Conservation (phyloP, 1,140 invertebrate species). For the Drosophila navojoa region DNA sequence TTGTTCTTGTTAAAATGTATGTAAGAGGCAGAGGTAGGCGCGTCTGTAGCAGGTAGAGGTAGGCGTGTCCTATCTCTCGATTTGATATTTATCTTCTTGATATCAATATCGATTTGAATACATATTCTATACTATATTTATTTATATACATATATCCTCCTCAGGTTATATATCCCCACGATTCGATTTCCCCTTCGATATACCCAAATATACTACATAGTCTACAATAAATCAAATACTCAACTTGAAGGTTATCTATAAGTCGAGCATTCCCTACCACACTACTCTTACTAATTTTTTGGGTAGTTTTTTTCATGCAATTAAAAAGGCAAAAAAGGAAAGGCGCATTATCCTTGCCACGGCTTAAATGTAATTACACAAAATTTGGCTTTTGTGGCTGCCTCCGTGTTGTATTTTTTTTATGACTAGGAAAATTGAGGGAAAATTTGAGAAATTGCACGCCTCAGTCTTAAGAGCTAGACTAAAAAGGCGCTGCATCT, state of each 20-base stretch:
- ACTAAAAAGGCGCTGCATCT: constrained; percentile 33
- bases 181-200: too few relatives aligned
- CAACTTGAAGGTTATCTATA: constrained; percentile 51
- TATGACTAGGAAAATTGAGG: constrained; percentile 30
- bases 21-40: too few relatives aligned
- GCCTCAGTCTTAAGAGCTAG: constrained; percentile 8
- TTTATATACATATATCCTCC: too few relatives aligned
- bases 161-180: too few relatives aligned
- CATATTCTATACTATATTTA: too few relatives aligned
- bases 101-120: too few relatives aligned
- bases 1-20: too few relatives aligned
- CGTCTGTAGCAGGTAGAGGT: too few relatives aligned
- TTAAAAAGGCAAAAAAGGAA: constrained; percentile 47
- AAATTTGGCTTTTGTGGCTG: constrained; percentile 75
- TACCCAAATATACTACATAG: too few relatives aligned
- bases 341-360: constrained; percentile 35
- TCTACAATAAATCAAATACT: too few relatives aligned
- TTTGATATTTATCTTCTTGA: too few relatives aligned
- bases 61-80: too few relatives aligned
- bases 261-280: constrained; percentile 43
- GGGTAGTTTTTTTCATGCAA: constrained; percentile 30
- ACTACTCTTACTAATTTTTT: constrained; percentile 35
- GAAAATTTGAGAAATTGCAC: constrained; percentile 40
- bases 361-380: constrained; percentile 72
- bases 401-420: constrained; percentile 32